These are phyloP conservation scores for Pangasius djambal DNA, from an alignment of 2,797 vertebrate species.

Conservation along the genomic window DNA sequence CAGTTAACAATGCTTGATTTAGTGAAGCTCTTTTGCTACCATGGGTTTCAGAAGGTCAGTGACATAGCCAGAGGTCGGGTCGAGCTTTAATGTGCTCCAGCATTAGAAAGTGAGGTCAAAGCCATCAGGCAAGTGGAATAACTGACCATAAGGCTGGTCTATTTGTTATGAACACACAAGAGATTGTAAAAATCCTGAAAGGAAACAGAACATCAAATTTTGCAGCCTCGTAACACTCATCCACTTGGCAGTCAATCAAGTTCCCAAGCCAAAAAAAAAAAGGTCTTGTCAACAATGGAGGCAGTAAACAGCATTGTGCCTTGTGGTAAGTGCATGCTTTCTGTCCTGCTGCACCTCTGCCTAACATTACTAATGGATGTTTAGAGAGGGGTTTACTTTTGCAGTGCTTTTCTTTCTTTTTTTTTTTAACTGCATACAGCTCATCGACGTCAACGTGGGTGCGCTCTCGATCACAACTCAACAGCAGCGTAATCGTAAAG, in stretches of 20 bases:
- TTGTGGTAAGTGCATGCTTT: conserved; percentile 47
- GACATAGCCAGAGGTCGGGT: neutral
- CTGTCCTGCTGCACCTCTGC: conserved; percentile 35
- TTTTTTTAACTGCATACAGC: conserved; percentile 1
- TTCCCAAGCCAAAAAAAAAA: neutral
- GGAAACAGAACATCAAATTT: neutral
- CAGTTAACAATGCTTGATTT: conserved; percentile 43
- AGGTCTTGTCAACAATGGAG: conserved; percentile 17
- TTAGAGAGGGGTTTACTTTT: conserved; percentile 47
- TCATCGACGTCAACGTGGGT: neutral
- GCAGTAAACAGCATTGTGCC: conserved; percentile 28
- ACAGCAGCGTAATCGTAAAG: neutral
- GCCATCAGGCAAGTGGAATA: neutral
- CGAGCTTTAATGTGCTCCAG: neutral
- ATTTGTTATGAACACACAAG: neutral
- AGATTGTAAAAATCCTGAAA: neutral
- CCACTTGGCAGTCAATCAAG: conserved; percentile 27
- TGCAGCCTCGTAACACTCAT: neutral
- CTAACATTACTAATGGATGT: conserved; percentile 54
- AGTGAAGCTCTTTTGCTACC: conserved; percentile 15
- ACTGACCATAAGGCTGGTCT: neutral
- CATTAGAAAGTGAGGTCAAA: neutral
- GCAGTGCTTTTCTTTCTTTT: conserved; percentile 6
- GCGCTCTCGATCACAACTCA: neutral
- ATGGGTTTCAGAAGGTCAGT: conserved; percentile 9